Conservation (phyloP, 1,140 invertebrate species). For the Spodoptera frugiperda region DNA sequence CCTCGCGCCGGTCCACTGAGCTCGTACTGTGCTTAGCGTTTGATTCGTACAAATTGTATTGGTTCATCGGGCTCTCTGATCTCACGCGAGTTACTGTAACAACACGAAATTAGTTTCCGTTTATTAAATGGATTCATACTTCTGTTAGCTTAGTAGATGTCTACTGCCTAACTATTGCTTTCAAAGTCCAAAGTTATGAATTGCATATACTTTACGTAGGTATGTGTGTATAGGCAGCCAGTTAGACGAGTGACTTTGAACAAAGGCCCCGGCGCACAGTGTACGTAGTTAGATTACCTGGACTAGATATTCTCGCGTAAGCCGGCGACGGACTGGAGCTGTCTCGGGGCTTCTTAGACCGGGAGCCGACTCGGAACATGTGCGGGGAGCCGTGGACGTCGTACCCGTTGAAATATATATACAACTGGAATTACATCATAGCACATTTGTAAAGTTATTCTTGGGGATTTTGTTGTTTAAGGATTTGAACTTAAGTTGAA, state of each 20-base stretch:
- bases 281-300: constrained; percentile 62
- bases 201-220: no score
- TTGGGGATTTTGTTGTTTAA: not conserved
- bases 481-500: no score
- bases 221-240: no score
- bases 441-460: not conserved
- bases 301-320: constrained; percentile 81
- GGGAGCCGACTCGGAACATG: constrained; percentile 90
- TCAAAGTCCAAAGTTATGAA: no score
- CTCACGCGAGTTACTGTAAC: constrained; percentile 76
- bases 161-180: no score
- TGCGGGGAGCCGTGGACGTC: constrained; percentile 97
- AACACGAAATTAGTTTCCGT: constrained; percentile 39
- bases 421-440: constrained; percentile 87
- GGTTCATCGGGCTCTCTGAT: constrained; percentile 81
- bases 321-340: constrained; percentile 76
- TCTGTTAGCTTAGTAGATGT: not conserved
- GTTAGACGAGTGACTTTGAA: no score
- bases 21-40: constrained; percentile 72
- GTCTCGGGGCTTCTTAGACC: constrained; percentile 86
- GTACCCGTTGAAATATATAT: constrained; percentile 97
- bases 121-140: not conserved
- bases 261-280: no score
- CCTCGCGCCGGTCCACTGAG: constrained; percentile 76
- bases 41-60: constrained; percentile 77